These are phyloP conservation scores for Ibidorhyncha struthersii DNA, from an alignment of 2,113 vertebrate genomes.

Conservation along the genomic window DNA sequence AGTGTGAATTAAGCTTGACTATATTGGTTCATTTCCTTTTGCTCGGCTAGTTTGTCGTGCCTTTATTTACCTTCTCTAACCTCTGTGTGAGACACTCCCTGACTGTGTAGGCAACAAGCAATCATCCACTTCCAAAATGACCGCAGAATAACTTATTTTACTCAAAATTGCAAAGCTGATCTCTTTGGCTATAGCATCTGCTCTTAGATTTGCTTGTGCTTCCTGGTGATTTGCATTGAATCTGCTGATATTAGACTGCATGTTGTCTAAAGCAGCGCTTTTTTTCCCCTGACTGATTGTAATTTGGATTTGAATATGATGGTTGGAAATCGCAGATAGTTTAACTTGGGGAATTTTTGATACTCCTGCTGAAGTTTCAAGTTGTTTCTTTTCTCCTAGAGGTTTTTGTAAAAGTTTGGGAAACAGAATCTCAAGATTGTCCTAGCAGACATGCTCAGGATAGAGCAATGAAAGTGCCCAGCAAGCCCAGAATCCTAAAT, in stretches of 20 bases:
- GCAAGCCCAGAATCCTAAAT: not conserved
- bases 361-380: not conserved
- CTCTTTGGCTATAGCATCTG: not conserved
- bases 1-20: not conserved
- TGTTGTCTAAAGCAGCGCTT: not conserved
- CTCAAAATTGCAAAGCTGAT: not conserved
- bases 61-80: not conserved
- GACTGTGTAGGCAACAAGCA: rapidly evolving
- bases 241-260: not conserved
- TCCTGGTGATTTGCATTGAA: not conserved
- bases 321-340: not conserved
- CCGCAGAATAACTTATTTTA: not conserved
- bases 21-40: not conserved
- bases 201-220: not conserved
- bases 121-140: not conserved
- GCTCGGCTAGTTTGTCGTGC: not conserved
- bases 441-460: not conserved
- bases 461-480: not conserved
- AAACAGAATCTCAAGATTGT: not conserved
- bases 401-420: not conserved
- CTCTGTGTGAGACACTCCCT: not conserved
- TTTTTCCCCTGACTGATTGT: not conserved
- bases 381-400: not conserved
- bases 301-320: not conserved
- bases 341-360: not conserved